These are phyloP conservation scores for Argynnis bischoffii DNA, from an alignment of 2,888 invertebrate species.

Conservation along the genomic window DNA sequence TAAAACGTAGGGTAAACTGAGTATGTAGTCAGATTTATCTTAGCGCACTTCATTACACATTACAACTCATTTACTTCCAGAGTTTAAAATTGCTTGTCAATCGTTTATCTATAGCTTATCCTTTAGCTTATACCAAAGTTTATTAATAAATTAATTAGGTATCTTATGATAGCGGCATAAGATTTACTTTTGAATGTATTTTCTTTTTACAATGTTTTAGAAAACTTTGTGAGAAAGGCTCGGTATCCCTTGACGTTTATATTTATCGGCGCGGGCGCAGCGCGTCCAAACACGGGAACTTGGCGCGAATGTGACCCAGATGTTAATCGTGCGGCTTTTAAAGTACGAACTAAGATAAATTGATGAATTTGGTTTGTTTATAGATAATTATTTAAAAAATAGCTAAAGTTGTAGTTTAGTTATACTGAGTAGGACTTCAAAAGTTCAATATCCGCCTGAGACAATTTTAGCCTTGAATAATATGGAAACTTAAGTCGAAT, in stretches of 20 bases:
- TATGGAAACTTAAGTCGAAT: too few species aligned
- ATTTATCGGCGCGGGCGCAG: slow-evolving; percentile 72
- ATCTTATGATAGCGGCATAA: slow-evolving; percentile 10
- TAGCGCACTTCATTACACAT: slow-evolving; percentile 29
- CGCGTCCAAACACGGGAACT: slow-evolving; percentile 68
- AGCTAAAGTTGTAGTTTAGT: neutral
- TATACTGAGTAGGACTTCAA: neutral
- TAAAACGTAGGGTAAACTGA: slow-evolving; percentile 13
- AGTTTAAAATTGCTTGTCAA: slow-evolving; percentile 32
- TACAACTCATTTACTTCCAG: slow-evolving; percentile 32
- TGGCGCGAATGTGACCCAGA: slow-evolving; percentile 76
- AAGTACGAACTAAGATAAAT: slow-evolving; percentile 39
- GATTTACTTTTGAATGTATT: slow-evolving; percentile 6
- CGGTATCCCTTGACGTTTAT: slow-evolving; percentile 70
- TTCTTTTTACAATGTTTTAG: slow-evolving; percentile 12
- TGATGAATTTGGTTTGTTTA: neutral
- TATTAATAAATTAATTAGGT: neutral
- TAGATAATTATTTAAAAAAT: neutral
- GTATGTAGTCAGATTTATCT: slow-evolving; percentile 28
- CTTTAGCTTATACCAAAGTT: slow-evolving; percentile 11
- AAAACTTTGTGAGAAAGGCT: slow-evolving; percentile 40
- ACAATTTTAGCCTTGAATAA: too few species aligned
- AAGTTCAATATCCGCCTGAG: too few species aligned
- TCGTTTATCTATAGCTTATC: slow-evolving; percentile 31
- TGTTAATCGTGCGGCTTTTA: slow-evolving; percentile 46